Base-by-base conservation (phyloP, 2,797 vertebrate genomes). In the Cuculus canorus region DNA sequence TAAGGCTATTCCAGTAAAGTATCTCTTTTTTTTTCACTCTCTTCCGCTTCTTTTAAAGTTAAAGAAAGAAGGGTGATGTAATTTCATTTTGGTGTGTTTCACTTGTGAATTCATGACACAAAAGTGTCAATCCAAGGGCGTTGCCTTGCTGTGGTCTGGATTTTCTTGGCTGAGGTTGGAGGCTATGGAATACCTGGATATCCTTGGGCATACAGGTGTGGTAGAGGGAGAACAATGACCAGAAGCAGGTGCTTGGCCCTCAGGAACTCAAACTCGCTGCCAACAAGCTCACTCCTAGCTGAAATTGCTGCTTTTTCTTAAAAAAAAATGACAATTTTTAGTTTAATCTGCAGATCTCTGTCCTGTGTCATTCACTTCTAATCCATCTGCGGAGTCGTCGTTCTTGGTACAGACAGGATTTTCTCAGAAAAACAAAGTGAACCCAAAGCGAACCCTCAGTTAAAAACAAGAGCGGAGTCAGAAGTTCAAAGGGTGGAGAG, bases 221-320 rank as follows among this genome's bases (percentile, higher is more conserved):
- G 96, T 95, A 47, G 39, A 77, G 76, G 63, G 93, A 97, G 94
- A 97, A 97, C 98, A 98, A 98, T 98, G 94, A 96, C 98, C 97
- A 98, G 98, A 98, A 98, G 97, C 98, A 98, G 97, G 97, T 98
- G 98, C 95, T 82, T 35, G 82, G 71, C 77, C 79, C 72, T 95
- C 97, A 97, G 98, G 96, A 97, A 96, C 94, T 93, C 25, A 6
- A 27, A 13, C 73, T 90, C 7, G 1, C 83, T 96, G 94, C 96
- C 96, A 97, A 39, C 39, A 28, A 56, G 32, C 76, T 94, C n/a
- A 3, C 48, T 92, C 52, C 93, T 88, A 90, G 69, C 83, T 30
- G 57, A 93, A 95, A 73, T 57, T n/a, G 32, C 60, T 65, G 30
- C 43, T 37, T 6, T 27, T 52, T 54, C 43, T 13, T 4, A 11